phyloP scores from a whole-genome alignment of 2,888 invertebrate genomes.

The Neoscelio sp. region DNA sequence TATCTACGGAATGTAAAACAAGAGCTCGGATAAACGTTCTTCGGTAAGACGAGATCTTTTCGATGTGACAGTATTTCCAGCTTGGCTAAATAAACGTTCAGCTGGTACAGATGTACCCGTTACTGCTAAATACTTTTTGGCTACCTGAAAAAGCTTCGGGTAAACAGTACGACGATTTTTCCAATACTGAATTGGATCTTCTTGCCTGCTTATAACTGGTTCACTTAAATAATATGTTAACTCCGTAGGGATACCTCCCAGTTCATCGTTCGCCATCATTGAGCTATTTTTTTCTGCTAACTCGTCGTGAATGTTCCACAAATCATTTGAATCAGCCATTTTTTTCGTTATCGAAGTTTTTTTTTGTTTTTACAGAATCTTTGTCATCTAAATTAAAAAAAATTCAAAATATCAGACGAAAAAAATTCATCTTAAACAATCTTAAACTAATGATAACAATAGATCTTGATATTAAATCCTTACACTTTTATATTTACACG shows the following conservation, averaged over 20 bases:
- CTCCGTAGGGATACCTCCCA: constrained; percentile 13
- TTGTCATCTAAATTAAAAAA: too few relatives aligned
- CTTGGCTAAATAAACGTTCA: constrained; percentile 9
- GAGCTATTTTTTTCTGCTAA: not conserved
- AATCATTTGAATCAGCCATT: too few relatives aligned
- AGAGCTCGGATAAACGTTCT: not conserved
- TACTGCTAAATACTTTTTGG: constrained; percentile 15
- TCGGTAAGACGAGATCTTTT: not conserved
- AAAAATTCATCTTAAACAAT: too few relatives aligned
- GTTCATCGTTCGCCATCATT: not conserved
- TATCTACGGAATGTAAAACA: too few relatives aligned
- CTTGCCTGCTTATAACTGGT: not conserved
- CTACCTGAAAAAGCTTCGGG: constrained; percentile 3
- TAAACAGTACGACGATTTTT: not conserved
- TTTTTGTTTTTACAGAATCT: too few relatives aligned
- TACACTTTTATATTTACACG: too few relatives aligned
- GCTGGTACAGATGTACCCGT: constrained; percentile 20
- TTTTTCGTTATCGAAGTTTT: too few relatives aligned
- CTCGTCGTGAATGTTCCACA: constrained; percentile 19
- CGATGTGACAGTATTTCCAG: too few relatives aligned
- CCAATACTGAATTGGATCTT: constrained; percentile 20
- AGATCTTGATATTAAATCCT: too few relatives aligned
- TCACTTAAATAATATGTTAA: not conserved
- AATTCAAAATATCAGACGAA: too few relatives aligned
- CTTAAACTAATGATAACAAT: too few relatives aligned